Evolutionary conservation across 2,113 vertebrate genomes (phyloP).

Genomic region (Cnemophilus loriae): DNA sequence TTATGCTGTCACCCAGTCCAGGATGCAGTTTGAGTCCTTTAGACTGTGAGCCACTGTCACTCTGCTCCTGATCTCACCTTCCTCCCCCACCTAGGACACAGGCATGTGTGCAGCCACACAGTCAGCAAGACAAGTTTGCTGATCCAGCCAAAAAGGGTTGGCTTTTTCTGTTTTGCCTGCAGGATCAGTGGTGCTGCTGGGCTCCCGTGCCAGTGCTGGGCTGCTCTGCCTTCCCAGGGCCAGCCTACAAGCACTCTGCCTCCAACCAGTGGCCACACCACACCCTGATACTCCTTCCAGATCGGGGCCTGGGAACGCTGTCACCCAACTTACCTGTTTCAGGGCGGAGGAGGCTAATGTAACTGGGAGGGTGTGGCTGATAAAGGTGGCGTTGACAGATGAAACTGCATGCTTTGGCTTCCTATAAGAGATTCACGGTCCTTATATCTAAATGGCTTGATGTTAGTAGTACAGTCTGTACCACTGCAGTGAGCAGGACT

Average conservation of each 20-base stretch:
- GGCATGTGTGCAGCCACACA: background rate
- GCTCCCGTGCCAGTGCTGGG: rapidly evolving
- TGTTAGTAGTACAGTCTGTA: background rate
- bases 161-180: background rate
- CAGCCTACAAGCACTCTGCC: background rate
- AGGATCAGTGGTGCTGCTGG: background rate
- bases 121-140: background rate
- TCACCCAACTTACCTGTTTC: conserved; percentile 49
- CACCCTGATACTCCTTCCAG: conserved; percentile 45
- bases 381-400: background rate
- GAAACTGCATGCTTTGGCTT: background rate
- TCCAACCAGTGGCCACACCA: background rate
- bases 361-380: conserved; percentile 32
- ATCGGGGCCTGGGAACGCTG: conserved; percentile 22
- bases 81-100: background rate
- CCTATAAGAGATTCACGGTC: background rate
- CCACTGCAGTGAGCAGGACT: background rate
- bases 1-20: background rate
- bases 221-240: background rate
- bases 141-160: background rate
- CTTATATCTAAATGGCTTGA: background rate
- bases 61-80: background rate
- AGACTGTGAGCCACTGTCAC: background rate
- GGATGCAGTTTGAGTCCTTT: background rate
- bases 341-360: conserved; percentile 25